phyloP scores from a whole-genome alignment of 2,113 vertebrate species.

The Candoia aspera region DNA sequence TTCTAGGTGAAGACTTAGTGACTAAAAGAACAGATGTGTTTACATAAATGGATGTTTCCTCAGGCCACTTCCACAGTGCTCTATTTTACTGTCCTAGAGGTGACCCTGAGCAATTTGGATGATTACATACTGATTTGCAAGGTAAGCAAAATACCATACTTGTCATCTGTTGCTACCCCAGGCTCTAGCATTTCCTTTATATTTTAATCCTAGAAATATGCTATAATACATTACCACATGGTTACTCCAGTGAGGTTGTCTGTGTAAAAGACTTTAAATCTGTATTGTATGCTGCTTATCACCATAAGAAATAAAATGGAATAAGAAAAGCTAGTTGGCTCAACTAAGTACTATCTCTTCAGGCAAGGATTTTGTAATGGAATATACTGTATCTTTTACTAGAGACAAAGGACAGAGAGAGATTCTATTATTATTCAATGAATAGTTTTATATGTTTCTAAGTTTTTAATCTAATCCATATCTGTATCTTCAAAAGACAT shows the following conservation, averaged over 20 bases:
- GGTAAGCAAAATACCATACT: not conserved
- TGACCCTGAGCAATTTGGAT: slow-evolving; percentile 1
- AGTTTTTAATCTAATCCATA: not conserved
- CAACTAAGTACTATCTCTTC: not conserved
- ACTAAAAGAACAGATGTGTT: not conserved
- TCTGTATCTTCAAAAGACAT: not conserved
- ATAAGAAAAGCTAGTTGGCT: not conserved
- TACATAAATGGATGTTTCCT: slow-evolving; percentile 18
- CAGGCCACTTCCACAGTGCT: not conserved
- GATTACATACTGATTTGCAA: slow-evolving; percentile 7
- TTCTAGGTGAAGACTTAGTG: not conserved
- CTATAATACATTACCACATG: not conserved
- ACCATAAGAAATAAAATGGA: not conserved
- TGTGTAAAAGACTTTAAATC: not conserved
- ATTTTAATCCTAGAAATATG: slow-evolving; percentile 1
- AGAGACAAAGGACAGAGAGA: not conserved
- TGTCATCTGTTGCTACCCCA: not conserved
- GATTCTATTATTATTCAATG: not conserved
- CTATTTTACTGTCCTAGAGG: slow-evolving; percentile 9
- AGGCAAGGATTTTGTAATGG: not conserved
- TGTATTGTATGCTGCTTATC: not conserved
- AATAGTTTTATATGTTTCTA: not conserved
- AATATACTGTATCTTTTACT: not conserved
- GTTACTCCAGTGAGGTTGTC: not conserved
- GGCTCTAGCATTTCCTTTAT: not conserved